Evolutionary conservation across 2,888 invertebrate genomes (phyloP).

Genomic region (Perdita meconis): DNA sequence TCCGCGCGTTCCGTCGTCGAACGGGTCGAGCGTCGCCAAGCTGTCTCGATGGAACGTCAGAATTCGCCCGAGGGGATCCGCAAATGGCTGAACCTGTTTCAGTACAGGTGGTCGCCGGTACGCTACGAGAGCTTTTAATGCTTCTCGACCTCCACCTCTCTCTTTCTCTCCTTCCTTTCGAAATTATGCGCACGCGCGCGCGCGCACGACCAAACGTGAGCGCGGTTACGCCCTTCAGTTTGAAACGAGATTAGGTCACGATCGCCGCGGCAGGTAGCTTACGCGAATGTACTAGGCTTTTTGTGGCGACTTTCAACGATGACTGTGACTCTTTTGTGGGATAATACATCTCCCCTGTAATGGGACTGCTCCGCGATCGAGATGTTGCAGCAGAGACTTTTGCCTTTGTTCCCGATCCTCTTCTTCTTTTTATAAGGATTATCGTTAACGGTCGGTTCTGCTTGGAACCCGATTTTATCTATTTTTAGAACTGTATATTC

Average conservation of each 20-base stretch:
- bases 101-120: conserved; percentile 68
- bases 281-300: conserved; percentile 1
- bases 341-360: neutral
- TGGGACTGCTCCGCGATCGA: conserved; percentile 14
- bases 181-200: conserved; percentile 11
- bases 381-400: neutral
- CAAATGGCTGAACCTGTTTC: conserved; percentile 69
- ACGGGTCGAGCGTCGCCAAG: conserved; percentile 64
- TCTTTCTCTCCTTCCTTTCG: conserved; percentile 1
- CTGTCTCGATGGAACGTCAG: conserved; percentile 71
- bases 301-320: conserved; percentile 25
- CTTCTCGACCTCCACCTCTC: conserved; percentile 29
- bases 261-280: conserved; percentile 18
- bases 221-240: conserved; percentile 57
- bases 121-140: conserved; percentile 61
- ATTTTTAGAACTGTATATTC: no score
- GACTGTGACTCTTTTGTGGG: conserved; percentile 16
- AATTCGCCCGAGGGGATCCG: conserved; percentile 65
- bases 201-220: no score
- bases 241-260: conserved; percentile 62
- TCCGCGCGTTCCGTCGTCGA: conserved; percentile 23
- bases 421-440: neutral
- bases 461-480: no score
- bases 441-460: no score
- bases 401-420: neutral